Evolutionary conservation across 2,113 vertebrate species (phyloP).

Genomic region (Pontoporia blainvillei): DNA sequence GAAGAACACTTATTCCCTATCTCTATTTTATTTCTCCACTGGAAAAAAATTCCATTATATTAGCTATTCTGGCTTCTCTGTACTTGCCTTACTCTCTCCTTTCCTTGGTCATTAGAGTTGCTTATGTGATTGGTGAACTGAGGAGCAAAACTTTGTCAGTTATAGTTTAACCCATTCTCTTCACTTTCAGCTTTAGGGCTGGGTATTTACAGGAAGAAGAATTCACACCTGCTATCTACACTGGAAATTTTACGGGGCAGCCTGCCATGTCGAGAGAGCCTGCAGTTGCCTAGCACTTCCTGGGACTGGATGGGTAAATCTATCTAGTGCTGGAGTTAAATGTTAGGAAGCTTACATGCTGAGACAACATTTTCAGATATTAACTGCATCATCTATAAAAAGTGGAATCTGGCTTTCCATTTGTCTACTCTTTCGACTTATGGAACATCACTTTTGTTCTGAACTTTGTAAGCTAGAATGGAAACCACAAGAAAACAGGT

Average conservation of each 20-base stretch:
- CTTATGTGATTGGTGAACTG: neutral
- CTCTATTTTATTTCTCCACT: neutral
- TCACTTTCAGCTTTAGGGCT: neutral
- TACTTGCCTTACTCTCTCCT: neutral
- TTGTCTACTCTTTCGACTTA: neutral
- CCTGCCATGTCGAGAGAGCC: accelerated
- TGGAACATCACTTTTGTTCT: neutral
- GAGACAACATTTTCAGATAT: neutral
- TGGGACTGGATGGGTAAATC: neutral
- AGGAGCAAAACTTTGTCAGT: neutral
- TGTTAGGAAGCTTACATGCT: neutral
- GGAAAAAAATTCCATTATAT: neutral
- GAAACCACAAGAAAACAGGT: neutral
- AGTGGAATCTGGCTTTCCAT: neutral
- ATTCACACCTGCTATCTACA: neutral
- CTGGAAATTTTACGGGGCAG: neutral
- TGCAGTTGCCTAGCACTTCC: accelerated
- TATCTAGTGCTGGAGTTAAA: neutral
- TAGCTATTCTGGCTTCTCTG: neutral
- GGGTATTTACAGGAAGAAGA: neutral
- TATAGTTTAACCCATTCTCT: neutral
- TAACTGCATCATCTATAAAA: neutral
- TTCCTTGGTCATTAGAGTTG: neutral
- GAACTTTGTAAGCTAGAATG: neutral
- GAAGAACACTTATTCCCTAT: neutral